phyloP scores from a whole-genome alignment of 2,797 vertebrate species.

The Brachyalestes nurse region DNA sequence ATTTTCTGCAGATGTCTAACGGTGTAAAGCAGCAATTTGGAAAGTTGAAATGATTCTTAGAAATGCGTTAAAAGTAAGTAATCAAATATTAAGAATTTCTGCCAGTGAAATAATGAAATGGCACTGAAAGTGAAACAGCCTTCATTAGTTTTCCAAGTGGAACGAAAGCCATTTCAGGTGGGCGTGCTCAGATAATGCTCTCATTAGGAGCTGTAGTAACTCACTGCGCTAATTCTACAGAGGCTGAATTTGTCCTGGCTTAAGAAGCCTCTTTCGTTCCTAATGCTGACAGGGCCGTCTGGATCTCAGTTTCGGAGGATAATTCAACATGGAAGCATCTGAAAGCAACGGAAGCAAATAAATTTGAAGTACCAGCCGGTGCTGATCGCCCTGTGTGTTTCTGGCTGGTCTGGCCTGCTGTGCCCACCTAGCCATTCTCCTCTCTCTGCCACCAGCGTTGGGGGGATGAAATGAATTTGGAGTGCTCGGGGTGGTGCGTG shows the following conservation, averaged over 20 bases:
- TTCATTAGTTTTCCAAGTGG: constrained; percentile 17
- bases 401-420: constrained; percentile 17
- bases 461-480: constrained; percentile 67
- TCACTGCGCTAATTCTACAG: constrained; percentile 1
- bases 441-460: constrained; percentile 66
- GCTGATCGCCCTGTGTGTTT: constrained; percentile 28
- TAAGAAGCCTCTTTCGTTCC: neutral
- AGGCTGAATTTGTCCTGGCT: constrained; percentile 9
- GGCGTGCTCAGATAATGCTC: constrained; percentile 24
- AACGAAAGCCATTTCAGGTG: constrained; percentile 28
- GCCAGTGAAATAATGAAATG: constrained; percentile 15
- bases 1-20: neutral
- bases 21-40: neutral
- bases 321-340: constrained; percentile 20
- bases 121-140: constrained; percentile 9
- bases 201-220: constrained; percentile 38
- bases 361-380: constrained; percentile 1
- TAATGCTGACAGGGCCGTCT: constrained; percentile 12
- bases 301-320: constrained; percentile 10
- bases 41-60: neutral
- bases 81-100: neutral
- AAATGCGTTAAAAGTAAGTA: neutral
- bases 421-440: constrained; percentile 3
- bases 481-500: constrained; percentile 62
- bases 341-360: constrained; percentile 12